phyloP scores from a whole-genome alignment of 1,140 invertebrate genomes.

The Drosophila sp. region DNA sequence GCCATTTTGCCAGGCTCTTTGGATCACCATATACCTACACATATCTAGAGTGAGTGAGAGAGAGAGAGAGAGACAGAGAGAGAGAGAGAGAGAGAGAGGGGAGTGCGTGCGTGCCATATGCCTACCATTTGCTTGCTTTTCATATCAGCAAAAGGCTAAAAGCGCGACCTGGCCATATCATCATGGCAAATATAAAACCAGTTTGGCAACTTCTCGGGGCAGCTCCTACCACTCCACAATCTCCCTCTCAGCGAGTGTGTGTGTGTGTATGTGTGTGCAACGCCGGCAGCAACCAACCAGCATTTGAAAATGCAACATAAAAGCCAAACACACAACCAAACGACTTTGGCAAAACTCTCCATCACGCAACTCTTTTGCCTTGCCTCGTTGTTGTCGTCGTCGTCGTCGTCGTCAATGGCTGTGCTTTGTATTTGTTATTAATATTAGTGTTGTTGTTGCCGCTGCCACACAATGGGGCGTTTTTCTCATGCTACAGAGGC shows the following conservation, averaged over 20 bases:
- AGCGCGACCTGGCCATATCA: conserved; percentile 64
- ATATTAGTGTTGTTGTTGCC: conserved; percentile 27
- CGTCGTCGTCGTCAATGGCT: conserved; percentile 56
- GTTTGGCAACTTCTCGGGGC: conserved; percentile 65
- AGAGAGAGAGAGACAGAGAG: too few species aligned
- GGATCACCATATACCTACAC: not conserved
- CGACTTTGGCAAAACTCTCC: conserved; percentile 71
- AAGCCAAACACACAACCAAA: conserved; percentile 63
- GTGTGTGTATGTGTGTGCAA: conserved; percentile 45
- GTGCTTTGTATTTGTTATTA: conserved; percentile 53
- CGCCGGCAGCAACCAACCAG: conserved; percentile 70
- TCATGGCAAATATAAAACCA: conserved; percentile 66
- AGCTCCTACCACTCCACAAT: conserved; percentile 27
- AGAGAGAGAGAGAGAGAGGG: too few species aligned
- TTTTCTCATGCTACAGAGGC: conserved; percentile 65
- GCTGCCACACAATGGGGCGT: conserved; percentile 70
- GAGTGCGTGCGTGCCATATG: conserved; percentile 71
- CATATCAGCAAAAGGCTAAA: conserved; percentile 70
- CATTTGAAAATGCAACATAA: conserved; percentile 81
- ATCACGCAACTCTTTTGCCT: conserved; percentile 57
- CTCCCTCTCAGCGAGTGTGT: conserved; percentile 22
- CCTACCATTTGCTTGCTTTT: conserved; percentile 51
- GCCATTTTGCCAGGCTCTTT: conserved; percentile 55
- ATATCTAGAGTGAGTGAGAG: not conserved
- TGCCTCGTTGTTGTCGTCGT: conserved; percentile 26